Conservation (phyloP, 2,113 vertebrate genomes). For the Aramus guarauna region DNA sequence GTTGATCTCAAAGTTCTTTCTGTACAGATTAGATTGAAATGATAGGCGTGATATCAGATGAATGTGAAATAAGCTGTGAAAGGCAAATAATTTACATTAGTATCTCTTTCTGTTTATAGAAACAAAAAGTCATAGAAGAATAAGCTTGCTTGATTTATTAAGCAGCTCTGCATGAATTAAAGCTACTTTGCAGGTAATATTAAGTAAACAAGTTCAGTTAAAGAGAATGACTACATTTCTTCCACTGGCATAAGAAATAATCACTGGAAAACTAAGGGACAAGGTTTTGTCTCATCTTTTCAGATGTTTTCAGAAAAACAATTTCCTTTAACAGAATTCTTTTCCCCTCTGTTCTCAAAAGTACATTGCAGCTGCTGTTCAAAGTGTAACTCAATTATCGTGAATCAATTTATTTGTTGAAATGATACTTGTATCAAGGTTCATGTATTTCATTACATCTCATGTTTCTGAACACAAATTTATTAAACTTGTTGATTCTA, state of each 20-base stretch:
- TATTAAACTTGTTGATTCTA: neutral
- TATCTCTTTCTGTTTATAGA: neutral
- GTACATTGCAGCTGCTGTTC: neutral
- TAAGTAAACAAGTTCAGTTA: neutral
- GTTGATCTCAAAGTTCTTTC: neutral
- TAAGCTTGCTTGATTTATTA: neutral
- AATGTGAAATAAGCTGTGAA: conserved; percentile 15
- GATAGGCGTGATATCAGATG: neutral
- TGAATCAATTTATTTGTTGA: neutral
- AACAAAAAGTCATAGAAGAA: neutral
- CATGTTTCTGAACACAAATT: neutral
- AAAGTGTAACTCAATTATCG: neutral
- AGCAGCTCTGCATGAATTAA: neutral
- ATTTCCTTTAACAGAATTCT: neutral
- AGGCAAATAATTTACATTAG: neutral
- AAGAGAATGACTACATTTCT: neutral
- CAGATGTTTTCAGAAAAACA: neutral
- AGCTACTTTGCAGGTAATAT: neutral
- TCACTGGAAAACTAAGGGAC: neutral
- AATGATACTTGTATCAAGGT: neutral
- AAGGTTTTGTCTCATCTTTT: neutral
- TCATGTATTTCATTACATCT: neutral
- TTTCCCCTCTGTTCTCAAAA: neutral
- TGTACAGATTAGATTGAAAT: neutral
- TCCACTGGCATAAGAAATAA: neutral